Evolutionary conservation across 2,113 vertebrate species (phyloP), one percentile per base, ranked within the genome.

Genomic region (Patagioenas fasciata): DNA sequence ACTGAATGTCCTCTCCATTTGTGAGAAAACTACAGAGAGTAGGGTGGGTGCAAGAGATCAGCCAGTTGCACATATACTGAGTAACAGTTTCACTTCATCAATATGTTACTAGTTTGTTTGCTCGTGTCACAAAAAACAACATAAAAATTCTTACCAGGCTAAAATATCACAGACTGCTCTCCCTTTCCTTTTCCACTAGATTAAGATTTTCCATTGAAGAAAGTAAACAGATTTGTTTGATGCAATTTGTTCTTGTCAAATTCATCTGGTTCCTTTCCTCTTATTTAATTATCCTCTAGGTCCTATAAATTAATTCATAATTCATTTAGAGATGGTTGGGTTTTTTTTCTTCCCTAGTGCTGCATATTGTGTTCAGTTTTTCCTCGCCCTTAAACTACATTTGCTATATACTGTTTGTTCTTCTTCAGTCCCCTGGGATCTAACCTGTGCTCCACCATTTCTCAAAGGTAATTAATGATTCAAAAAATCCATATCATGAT

Each of bases 391-490:
- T 72, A 79, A 95, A 89, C 51, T 64, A 48, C 32, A 9, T 81
- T 81, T 84, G 51, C n/a, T 67, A 36, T 29, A 56, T 64, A 85
- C 23, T 67, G 15, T 89, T 93, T 87, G 15, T 42, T 94, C 50
- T 87, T 78, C 25, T 94, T 87, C 48, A 75, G 20, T 74, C 73
- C 57, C 53, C 32, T 48, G 61, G 57, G 66, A 94, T 31, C 38
- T 92, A 92, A 94, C 71, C 38, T 88, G 74, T 81, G 50, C 29
- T 71, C 53, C 44, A 40, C 21, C 4, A 56, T 85, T 79, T 91
- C 57, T 87, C 66, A 82, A 48, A 87, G 85, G n/a, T 56, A 93
- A 91, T 79, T 80, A 89, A 67, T 60, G 70, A 89, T 81, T 87
- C 38, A 87, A 91, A 95, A 91, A 87, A 11, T 48, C 11, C 13